These are phyloP conservation scores for Micoletzkya japonica DNA, from an alignment of 2,888 invertebrate species.

Conservation along the genomic window DNA sequence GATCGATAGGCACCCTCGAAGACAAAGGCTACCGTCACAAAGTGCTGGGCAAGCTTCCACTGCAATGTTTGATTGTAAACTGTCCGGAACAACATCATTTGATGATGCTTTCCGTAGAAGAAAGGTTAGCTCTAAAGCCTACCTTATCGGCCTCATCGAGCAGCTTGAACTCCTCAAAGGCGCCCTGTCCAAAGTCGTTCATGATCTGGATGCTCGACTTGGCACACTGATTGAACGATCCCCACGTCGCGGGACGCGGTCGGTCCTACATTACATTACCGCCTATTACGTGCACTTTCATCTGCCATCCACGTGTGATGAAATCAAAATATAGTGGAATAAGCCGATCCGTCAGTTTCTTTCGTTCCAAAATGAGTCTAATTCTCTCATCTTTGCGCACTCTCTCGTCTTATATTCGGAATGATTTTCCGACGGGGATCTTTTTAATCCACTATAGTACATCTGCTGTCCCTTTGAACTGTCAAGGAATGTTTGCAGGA, in stretches of 20 bases:
- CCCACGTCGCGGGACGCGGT: slow-evolving; percentile 20
- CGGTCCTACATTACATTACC: slow-evolving; percentile 6
- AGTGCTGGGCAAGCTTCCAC: slow-evolving; percentile 22
- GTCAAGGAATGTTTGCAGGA: too few relatives aligned
- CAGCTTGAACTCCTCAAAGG: slow-evolving; percentile 19
- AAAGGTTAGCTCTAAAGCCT: not conserved
- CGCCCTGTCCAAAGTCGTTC: slow-evolving; percentile 1
- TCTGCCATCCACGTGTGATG: too few relatives aligned
- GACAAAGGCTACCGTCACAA: slow-evolving; percentile 9
- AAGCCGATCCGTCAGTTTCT: too few relatives aligned
- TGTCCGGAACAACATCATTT: not conserved
- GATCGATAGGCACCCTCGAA: slow-evolving; percentile 22
- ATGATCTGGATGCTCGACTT: not conserved
- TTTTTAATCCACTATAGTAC: too few relatives aligned
- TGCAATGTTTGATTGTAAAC: not conserved
- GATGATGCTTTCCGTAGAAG: not conserved
- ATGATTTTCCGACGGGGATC: too few relatives aligned
- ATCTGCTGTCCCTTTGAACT: too few relatives aligned
- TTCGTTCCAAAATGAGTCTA: too few relatives aligned
- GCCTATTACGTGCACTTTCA: too few relatives aligned
- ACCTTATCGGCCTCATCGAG: slow-evolving; percentile 7
- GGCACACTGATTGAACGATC: slow-evolving; percentile 14
- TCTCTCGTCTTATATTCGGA: too few relatives aligned
- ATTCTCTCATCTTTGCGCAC: too few relatives aligned
- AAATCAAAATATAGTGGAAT: too few relatives aligned